Base-by-base conservation (phyloP, 2,113 vertebrate species). In the Odocoileus hemionus region DNA sequence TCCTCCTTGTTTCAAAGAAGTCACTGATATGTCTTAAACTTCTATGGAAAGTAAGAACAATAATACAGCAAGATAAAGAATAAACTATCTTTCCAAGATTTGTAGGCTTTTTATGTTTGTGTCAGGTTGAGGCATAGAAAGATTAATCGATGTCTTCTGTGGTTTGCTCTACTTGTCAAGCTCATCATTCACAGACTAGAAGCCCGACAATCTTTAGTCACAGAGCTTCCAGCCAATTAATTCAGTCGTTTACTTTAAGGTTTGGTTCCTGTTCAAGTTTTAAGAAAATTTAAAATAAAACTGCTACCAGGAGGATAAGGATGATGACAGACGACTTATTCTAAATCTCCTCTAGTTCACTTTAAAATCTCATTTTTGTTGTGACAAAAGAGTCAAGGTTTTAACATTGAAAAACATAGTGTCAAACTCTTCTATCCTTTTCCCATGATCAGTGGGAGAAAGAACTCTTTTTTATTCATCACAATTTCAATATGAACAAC, bases 131-230 rank as follows among this genome's bases (percentile, higher is more conserved):
- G 58, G 64, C 93, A 93, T 25, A 95, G 87, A 83, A 97, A 93
- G 28, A 39, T 70, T 96, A 97, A 98, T 98, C 98, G 95, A 97
- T 97, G 67, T 70, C 45, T 96, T 47, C 76, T 30, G 21, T 88
- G 94, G 92, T 0, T 57, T 87, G 94, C 26, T 86, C 39, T 91
- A 57, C 50, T 61, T 97, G 83, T n/a, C 47, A 96, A 94, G 21
- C 28, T 96, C 92, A 98, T 98, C 57, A 78, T 97, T 98, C 82
- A 98, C 78, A 74, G 39, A 84, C 97, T 88, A 97, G 86, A 96
- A 26, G 23, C 45, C 28, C 87, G 64, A 82, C 97, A 97, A 39
- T 84, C 82, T 94, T 97, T 95, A 91, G 39, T 93, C 10, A 74
- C 13, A 52, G 83, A 93, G 39, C 80, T 97, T 92, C 78, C 67